Evolutionary conservation across 53 echinoderm and acorn worm genomes (phyloP).

Genomic region (Echinarachnius parma): DNA sequence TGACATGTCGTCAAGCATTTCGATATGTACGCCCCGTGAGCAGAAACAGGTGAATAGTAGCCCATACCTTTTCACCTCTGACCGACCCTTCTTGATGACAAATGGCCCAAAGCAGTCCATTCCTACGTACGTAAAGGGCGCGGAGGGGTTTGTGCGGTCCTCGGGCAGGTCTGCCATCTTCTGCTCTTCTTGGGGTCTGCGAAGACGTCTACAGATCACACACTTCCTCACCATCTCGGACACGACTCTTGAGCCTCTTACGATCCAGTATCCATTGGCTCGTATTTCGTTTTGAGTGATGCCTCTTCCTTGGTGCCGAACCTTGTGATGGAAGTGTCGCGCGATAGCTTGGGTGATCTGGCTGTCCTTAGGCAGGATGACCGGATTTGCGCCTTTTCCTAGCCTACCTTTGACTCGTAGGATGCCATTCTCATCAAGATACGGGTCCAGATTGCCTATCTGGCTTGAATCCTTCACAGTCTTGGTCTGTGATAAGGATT

Average conservation of each 20-base stretch:
- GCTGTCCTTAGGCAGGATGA: conserved; percentile 11
- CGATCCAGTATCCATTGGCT: conserved; percentile 54
- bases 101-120: conserved; percentile 63
- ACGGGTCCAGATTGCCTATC: not conserved
- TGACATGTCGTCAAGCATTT: conserved; percentile 49
- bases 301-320: conserved; percentile 47
- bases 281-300: conserved; percentile 46
- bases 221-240: conserved; percentile 32
- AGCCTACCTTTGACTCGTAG: not conserved
- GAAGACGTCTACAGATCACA: conserved; percentile 32
- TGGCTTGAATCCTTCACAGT: not conserved
- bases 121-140: conserved; percentile 45
- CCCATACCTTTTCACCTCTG: conserved; percentile 49
- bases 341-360: not conserved
- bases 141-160: conserved; percentile 19
- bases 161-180: conserved; percentile 49
- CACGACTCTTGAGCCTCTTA: conserved; percentile 18
- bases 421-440: not conserved
- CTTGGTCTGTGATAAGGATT: not conserved
- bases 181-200: conserved; percentile 49
- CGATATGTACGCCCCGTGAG: conserved; percentile 49
- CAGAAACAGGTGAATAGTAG: conserved; percentile 53
- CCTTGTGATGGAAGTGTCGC: conserved; percentile 37
- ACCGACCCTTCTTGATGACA: conserved; percentile 39
- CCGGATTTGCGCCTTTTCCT: not conserved